Evolutionary conservation across 2,888 invertebrate genomes (phyloP).

Genomic region (Drosophila subsilvestris): DNA sequence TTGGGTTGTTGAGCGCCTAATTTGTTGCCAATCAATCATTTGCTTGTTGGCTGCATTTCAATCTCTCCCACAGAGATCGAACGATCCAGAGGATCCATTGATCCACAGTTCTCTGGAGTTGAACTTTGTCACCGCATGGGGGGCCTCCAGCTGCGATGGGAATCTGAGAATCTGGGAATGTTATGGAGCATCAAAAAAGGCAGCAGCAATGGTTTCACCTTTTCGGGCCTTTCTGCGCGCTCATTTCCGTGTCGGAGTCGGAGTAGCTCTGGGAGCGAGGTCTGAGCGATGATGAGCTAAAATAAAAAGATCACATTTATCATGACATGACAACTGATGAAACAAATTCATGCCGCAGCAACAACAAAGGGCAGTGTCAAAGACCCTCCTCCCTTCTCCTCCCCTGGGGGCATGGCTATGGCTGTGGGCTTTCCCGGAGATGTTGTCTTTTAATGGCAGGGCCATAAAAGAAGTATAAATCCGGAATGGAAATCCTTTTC

Average conservation of each 20-base stretch:
- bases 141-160: conserved; percentile 15
- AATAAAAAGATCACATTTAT: conserved; percentile 65
- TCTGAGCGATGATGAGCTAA: conserved; percentile 56
- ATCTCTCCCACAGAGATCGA: conserved; percentile 1
- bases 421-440: not conserved
- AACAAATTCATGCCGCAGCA: conserved; percentile 60
- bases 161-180: conserved; percentile 5
- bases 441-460: conserved; percentile 48
- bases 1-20: conserved; percentile 23
- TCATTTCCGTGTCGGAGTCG: conserved; percentile 58
- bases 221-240: conserved; percentile 56
- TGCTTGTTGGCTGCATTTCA: conserved; percentile 24
- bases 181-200: conserved; percentile 4
- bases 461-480: conserved; percentile 59
- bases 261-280: not conserved
- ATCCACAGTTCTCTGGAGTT: conserved; percentile 5
- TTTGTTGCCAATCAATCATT: conserved; percentile 42
- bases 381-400: conserved; percentile 13
- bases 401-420: not conserved
- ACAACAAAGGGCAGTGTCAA: conserved; percentile 8
- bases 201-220: conserved; percentile 27
- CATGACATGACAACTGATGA: conserved; percentile 71
- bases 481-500: conserved; percentile 57
- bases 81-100: not conserved
- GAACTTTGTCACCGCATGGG: conserved; percentile 42